Conservation (phyloP, 2,888 invertebrate species). For the Pyralis farinalis region DNA sequence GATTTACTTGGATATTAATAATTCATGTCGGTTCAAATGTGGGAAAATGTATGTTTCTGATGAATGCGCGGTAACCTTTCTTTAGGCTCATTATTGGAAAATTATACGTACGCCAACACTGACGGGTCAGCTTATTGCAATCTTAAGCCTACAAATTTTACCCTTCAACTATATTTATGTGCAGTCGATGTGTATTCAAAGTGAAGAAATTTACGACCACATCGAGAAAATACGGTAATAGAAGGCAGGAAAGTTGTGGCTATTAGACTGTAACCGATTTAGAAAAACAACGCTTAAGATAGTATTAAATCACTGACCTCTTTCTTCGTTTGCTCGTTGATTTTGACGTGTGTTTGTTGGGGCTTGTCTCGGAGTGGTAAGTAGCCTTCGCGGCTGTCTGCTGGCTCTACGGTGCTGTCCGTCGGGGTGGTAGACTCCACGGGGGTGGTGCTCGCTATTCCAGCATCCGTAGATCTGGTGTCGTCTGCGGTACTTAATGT, state of each 20-base stretch:
- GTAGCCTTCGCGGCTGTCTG: conserved; percentile 74
- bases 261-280: conserved; percentile 69
- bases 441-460: conserved; percentile 54
- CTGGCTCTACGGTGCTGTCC: conserved; percentile 61
- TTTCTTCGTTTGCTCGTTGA: conserved; percentile 78
- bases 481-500: conserved; percentile 58
- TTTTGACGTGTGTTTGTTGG: conserved; percentile 72
- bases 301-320: conserved; percentile 74
- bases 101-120: conserved; percentile 41
- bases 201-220: conserved; percentile 43
- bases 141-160: conserved; percentile 29
- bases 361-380: conserved; percentile 73
- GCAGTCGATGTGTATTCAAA: conserved; percentile 32
- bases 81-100: conserved; percentile 53
- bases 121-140: conserved; percentile 29
- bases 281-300: conserved; percentile 45
- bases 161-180: conserved; percentile 31
- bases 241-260: conserved; percentile 52
- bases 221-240: conserved; percentile 43
- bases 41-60: conserved; percentile 47
- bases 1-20: conserved; percentile 50
- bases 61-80: conserved; percentile 53
- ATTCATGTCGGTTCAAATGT: conserved; percentile 64
- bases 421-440: conserved; percentile 54
- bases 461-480: conserved; percentile 53